A percentile compares a stretch with the other conserved stretches of the same genome.
phyloP scores from a whole-genome alignment of 1,140 invertebrate genomes.

The Drosophila fuyamai region DNA sequence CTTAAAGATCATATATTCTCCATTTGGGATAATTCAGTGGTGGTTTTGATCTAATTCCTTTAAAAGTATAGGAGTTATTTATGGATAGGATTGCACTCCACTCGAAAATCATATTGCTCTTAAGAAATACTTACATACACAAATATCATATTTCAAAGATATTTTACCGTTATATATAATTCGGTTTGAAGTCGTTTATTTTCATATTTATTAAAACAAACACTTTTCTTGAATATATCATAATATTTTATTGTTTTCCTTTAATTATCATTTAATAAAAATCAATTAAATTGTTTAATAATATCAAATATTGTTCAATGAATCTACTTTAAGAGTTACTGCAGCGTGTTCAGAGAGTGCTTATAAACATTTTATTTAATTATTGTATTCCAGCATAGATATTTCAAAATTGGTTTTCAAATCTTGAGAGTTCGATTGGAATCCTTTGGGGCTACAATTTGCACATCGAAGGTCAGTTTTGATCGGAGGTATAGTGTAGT shows the following conservation, averaged over 20 bases:
- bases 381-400: slow-evolving; percentile 29
- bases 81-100: too few species aligned
- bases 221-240: not conserved
- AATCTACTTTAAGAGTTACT: slow-evolving; percentile 21
- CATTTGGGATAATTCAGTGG: too few species aligned
- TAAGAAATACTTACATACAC: not conserved
- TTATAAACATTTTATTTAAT: slow-evolving; percentile 12
- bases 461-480: slow-evolving; percentile 29
- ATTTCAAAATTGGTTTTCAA: slow-evolving; percentile 12
- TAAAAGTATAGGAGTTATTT: not conserved
- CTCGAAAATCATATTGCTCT: too few species aligned
- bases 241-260: slow-evolving; percentile 30
- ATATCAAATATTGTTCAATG: slow-evolving; percentile 52
- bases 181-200: too few species aligned
- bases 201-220: not conserved
- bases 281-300: slow-evolving; percentile 20
- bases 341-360: slow-evolving; percentile 12
- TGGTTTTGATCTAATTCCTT: too few species aligned
- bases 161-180: not conserved
- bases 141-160: not conserved
- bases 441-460: slow-evolving; percentile 22
- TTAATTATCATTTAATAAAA: slow-evolving; percentile 29
- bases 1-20: too few species aligned
- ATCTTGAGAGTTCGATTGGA: slow-evolving; percentile 28
- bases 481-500: slow-evolving; percentile 64